A percentile compares a stretch with the other conserved stretches of the same genome.
Evolutionary conservation across 2,888 invertebrate species (phyloP).

Genomic region (Athrips mouffetella): DNA sequence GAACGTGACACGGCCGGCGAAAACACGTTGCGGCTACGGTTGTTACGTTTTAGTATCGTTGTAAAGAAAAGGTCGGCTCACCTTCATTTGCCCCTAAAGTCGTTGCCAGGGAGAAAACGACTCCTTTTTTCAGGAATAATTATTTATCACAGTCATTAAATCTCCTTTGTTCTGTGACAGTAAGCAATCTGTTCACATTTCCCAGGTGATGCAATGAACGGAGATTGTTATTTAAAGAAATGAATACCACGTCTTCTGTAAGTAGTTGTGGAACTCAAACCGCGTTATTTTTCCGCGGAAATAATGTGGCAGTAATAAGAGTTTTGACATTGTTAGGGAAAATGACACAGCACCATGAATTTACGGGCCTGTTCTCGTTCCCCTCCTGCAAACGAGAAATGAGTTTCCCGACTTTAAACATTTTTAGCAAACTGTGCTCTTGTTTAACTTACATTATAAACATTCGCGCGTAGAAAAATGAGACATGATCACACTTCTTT

Average conservation of each 20-base stretch:
- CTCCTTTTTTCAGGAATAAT: slow-evolving; percentile 22
- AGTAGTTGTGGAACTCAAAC: not conserved
- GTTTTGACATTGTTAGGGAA: slow-evolving; percentile 55
- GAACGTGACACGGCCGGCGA: slow-evolving; percentile 36
- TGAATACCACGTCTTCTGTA: slow-evolving; percentile 9
- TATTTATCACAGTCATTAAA: slow-evolving; percentile 16
- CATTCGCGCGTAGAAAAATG: slow-evolving; percentile 33
- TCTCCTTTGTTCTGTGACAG: slow-evolving; percentile 20
- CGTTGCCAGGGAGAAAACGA: slow-evolving; percentile 22
- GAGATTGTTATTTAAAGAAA: slow-evolving; percentile 19
- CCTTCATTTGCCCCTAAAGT: slow-evolving; percentile 30
- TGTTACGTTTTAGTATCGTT: slow-evolving; percentile 52
- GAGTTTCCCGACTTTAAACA: slow-evolving; percentile 53
- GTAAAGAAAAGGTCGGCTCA: slow-evolving; percentile 48
- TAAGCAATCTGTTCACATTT: slow-evolving; percentile 16
- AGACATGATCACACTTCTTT: not conserved
- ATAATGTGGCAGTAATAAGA: slow-evolving; percentile 48
- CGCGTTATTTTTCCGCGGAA: slow-evolving; percentile 32
- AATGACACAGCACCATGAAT: slow-evolving; percentile 56
- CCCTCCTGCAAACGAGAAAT: slow-evolving; percentile 45
- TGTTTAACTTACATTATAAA: slow-evolving; percentile 53
- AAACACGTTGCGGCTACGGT: slow-evolving; percentile 41
- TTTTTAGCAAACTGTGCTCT: slow-evolving; percentile 48
- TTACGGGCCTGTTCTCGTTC: slow-evolving; percentile 48
- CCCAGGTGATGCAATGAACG: slow-evolving; percentile 14